Evolutionary conservation across 2,888 invertebrate genomes (phyloP).

Genomic region (Cerastis leucographa): DNA sequence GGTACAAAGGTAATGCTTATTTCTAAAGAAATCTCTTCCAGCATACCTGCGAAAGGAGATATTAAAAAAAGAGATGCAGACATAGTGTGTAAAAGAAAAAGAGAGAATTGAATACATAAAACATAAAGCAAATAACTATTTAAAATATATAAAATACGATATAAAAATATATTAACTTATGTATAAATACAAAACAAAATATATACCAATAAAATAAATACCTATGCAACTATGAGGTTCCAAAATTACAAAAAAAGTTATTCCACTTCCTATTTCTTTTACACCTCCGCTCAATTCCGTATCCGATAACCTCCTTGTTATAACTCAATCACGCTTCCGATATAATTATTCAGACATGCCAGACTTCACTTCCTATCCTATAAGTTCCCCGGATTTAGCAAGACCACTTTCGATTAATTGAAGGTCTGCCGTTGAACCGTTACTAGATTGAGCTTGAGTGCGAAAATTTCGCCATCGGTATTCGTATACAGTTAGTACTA

Average conservation of each 20-base stretch:
- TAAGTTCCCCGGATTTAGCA: conserved; percentile 19
- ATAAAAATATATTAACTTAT: no score
- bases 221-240: no score
- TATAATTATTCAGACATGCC: conserved; percentile 5
- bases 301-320: background rate
- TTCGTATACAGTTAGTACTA: background rate
- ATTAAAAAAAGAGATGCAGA: no score
- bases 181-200: no score
- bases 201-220: no score
- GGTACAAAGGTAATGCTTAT: no score
- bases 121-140: no score
- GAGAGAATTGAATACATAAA: no score
- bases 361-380: conserved; percentile 26
- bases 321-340: conserved; percentile 20
- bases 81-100: no score
- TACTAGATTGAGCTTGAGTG: conserved; percentile 37
- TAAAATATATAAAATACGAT: no score
- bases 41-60: no score
- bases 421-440: conserved; percentile 44
- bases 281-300: background rate
- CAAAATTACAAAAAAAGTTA: background rate
- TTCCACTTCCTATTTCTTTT: background rate
- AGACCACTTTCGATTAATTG: conserved; percentile 53
- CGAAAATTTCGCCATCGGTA: conserved; percentile 42
- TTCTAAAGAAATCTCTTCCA: no score